phyloP scores from a whole-genome alignment of 2,797 vertebrate species.

The Nannoperca australis region DNA sequence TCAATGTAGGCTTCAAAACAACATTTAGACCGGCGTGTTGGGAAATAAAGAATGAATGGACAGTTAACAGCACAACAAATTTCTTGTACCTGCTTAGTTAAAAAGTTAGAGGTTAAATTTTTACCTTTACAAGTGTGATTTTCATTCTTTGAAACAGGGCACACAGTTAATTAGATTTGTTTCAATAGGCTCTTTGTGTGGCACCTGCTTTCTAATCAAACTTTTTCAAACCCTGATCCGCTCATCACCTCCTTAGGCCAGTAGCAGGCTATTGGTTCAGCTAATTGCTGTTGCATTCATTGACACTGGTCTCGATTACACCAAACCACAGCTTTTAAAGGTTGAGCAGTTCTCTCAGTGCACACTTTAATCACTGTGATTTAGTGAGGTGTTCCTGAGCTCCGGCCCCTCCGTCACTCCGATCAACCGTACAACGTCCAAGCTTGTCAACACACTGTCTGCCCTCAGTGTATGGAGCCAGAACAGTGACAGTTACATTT shows the following conservation, averaged over 20 bases:
- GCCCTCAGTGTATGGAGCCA: not conserved
- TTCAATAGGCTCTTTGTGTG: not conserved
- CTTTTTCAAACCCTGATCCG: not conserved
- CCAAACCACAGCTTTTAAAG: slow-evolving; percentile 18
- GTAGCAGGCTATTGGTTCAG: slow-evolving; percentile 35
- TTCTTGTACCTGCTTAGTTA: not conserved
- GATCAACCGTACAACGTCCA: not conserved
- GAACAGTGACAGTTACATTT: too few relatives aligned
- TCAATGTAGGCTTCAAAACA: not conserved
- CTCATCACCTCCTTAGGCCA: slow-evolving; percentile 5
- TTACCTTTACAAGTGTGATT: slow-evolving; percentile 8
- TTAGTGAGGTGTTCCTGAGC: slow-evolving; percentile 25
- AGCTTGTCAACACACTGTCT: not conserved
- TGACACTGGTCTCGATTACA: slow-evolving; percentile 20
- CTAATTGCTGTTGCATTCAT: slow-evolving; percentile 34
- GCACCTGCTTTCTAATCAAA: slow-evolving; percentile 33
- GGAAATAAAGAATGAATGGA: not conserved
- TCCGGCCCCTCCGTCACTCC: not conserved
- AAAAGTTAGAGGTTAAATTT: not conserved
- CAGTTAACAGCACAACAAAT: not conserved
- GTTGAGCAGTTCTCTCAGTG: slow-evolving; percentile 3
- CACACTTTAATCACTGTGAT: slow-evolving; percentile 19
- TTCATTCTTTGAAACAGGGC: not conserved
- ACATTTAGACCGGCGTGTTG: not conserved
- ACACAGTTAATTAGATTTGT: slow-evolving; percentile 1